Conservation (phyloP, 2,888 invertebrate genomes). For the Amphipyra berbera region DNA sequence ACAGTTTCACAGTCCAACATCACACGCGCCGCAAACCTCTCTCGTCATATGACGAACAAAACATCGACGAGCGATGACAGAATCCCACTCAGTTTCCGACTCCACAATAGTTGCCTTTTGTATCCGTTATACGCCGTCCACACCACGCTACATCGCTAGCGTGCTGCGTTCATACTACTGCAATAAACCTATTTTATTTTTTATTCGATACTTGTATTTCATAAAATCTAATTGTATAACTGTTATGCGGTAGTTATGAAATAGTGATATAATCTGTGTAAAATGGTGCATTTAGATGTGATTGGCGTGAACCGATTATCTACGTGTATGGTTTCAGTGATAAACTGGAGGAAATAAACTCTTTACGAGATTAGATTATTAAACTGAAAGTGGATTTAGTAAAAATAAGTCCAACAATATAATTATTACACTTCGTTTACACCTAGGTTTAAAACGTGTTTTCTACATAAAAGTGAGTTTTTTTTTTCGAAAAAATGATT, state of each 20-base stretch:
- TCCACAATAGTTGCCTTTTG: constrained; percentile 44
- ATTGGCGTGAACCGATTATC: constrained; percentile 25
- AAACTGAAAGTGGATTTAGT: too few relatives aligned
- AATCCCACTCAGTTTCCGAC: constrained; percentile 34
- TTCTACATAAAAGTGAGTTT: too few relatives aligned
- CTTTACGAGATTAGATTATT: too few relatives aligned
- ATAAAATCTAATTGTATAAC: constrained; percentile 40
- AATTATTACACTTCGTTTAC: too few relatives aligned
- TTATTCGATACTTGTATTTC: constrained; percentile 27
- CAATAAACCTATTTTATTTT: constrained; percentile 22
- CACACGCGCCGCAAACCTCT: constrained; percentile 14
- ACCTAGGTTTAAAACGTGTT: too few relatives aligned
- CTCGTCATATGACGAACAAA: constrained; percentile 27
- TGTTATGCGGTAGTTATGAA: constrained; percentile 32
- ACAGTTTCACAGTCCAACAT: neutral
- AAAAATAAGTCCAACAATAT: too few relatives aligned
- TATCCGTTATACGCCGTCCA: constrained; percentile 22
- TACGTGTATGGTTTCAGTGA: constrained; percentile 1
- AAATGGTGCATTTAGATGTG: constrained; percentile 40
- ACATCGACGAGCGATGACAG: constrained; percentile 52
- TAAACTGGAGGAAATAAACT: too few relatives aligned
- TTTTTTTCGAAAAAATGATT: too few relatives aligned
- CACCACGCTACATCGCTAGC: neutral
- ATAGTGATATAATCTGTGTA: constrained; percentile 32
- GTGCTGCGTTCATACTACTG: constrained; percentile 27